phyloP scores from a whole-genome alignment of 2,113 vertebrate genomes.

The Ictalurus punctatus region DNA sequence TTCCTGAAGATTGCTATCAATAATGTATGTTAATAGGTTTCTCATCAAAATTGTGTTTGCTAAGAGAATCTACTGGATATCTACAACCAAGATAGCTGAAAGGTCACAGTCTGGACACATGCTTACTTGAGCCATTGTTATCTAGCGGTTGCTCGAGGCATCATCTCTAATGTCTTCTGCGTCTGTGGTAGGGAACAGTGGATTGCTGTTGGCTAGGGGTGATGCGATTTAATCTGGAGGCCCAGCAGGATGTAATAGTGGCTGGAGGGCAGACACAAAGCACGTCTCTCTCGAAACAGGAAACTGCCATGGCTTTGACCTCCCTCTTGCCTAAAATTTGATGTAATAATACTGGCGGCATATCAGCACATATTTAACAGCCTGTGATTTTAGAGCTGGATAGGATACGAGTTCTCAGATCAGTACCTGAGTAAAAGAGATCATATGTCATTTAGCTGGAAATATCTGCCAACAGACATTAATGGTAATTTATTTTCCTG shows the following conservation, averaged over 20 bases:
- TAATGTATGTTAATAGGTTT: slow-evolving; percentile 54
- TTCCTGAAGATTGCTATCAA: slow-evolving; percentile 33
- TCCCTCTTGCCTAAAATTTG: slow-evolving; percentile 72
- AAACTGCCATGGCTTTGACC: slow-evolving; percentile 77
- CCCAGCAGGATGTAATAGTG: slow-evolving; percentile 79
- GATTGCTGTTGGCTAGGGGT: slow-evolving; percentile 77
- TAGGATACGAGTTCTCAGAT: slow-evolving; percentile 61
- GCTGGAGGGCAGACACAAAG: slow-evolving; percentile 77
- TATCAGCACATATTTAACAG: slow-evolving; percentile 77
- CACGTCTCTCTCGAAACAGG: slow-evolving; percentile 77
- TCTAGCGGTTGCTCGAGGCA: slow-evolving; percentile 67
- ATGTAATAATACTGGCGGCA: slow-evolving; percentile 75
- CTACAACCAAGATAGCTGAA: slow-evolving; percentile 61
- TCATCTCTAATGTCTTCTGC: slow-evolving; percentile 67
- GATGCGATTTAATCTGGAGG: slow-evolving; percentile 81
- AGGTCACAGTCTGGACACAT: slow-evolving; percentile 75
- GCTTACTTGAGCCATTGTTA: slow-evolving; percentile 70
- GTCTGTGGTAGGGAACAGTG: slow-evolving; percentile 67
- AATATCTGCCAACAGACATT: slow-evolving; percentile 30
- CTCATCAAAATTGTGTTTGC: slow-evolving; percentile 62
- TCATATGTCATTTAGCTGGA: slow-evolving; percentile 31
- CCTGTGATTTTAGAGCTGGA: slow-evolving; percentile 71
- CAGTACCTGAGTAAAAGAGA: slow-evolving; percentile 48
- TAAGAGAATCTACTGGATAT: slow-evolving; percentile 55
- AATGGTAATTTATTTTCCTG: slow-evolving; percentile 29